These are phyloP conservation scores for Pterobdella sp. DNA, from an alignment of 2,888 invertebrate genomes.

Conservation along the genomic window DNA sequence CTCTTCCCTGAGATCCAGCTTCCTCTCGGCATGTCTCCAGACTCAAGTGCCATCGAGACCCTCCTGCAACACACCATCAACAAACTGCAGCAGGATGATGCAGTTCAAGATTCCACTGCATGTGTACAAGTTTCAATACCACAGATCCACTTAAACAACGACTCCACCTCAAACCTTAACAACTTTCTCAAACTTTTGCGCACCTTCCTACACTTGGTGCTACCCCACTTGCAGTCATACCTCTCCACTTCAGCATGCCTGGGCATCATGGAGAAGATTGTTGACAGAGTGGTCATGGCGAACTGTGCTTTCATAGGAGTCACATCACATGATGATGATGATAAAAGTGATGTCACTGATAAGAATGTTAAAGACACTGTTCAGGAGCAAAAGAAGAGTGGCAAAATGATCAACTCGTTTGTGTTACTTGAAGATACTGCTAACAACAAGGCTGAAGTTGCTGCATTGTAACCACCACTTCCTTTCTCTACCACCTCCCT, in stretches of 20 bases:
- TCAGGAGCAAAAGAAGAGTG: neutral
- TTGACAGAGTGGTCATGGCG: conserved; percentile 24
- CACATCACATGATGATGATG: neutral
- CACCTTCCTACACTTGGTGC: conserved; percentile 14
- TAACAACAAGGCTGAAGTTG: neutral
- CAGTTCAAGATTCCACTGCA: neutral
- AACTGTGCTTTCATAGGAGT: conserved; percentile 26
- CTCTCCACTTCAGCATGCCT: conserved; percentile 17
- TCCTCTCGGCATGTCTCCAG: conserved; percentile 18
- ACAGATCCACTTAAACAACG: neutral
- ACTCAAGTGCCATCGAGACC: conserved; percentile 21
- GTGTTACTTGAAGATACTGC: neutral
- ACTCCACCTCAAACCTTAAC: neutral
- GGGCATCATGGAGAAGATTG: conserved; percentile 19
- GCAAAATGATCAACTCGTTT: neutral
- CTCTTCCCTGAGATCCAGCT: conserved; percentile 24
- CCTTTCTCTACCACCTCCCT: neutral
- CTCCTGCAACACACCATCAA: conserved; percentile 6
- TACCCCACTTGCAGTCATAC: conserved; percentile 13
- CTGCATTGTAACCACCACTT: neutral
- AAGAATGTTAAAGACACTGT: neutral
- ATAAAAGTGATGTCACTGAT: neutral
- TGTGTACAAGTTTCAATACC: neutral
- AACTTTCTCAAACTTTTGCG: neutral
- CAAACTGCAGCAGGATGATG: neutral